Base-by-base conservation (phyloP, 2,888 invertebrate species). In the Heteromurus nitidus region DNA sequence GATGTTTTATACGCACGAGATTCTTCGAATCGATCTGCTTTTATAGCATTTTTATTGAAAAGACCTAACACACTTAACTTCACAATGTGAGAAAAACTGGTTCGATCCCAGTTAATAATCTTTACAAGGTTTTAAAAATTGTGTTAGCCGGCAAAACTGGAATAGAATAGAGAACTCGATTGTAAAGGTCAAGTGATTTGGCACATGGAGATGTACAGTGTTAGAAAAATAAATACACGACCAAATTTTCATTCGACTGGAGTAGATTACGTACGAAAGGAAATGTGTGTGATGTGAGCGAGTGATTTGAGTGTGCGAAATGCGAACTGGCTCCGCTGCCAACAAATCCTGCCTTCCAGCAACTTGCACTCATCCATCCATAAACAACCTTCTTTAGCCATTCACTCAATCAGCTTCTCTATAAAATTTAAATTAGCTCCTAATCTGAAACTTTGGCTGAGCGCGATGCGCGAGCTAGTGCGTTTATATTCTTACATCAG, bases 381-480 rank as follows among this genome's bases (percentile, higher is more conserved):
- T 16, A 58, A 22, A 58, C 16, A 58, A 30, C 1, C 60, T 18
- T 55, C 22, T 24, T 30, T 16, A 64, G 22, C 22, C 64, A 64
- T 3, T 64, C 64, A 62, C 18, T 77, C 58, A 53, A n/a, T 77
- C 24, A 72, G 58, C 65, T 70, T 72, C 65, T 79, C 64, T 72
- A 70, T 79, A 72, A 72, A 79, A 79, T 79, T 79, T 65, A 72
- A 79, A 79, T 72, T 72, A 70, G 70, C 70, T 53, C 13, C 53
- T 24, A 58, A 42, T 44, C 36, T 44, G 18, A 55, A 30, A 22
- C 62, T n/a, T 62, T n/a, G 47, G 11, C 3, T 47, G n/a, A n/a
- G n/a, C 7, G 47, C 47, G 16, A 47, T 47, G 16, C 47, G n/a
- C 3, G n/a, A 47, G 47, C n/a, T 47, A 47, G n/a, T 11, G 36